A percentile compares a stretch with the other conserved stretches of the same genome.
Conservation (phyloP, 1,140 invertebrate species). For the Pinna nobilis region DNA sequence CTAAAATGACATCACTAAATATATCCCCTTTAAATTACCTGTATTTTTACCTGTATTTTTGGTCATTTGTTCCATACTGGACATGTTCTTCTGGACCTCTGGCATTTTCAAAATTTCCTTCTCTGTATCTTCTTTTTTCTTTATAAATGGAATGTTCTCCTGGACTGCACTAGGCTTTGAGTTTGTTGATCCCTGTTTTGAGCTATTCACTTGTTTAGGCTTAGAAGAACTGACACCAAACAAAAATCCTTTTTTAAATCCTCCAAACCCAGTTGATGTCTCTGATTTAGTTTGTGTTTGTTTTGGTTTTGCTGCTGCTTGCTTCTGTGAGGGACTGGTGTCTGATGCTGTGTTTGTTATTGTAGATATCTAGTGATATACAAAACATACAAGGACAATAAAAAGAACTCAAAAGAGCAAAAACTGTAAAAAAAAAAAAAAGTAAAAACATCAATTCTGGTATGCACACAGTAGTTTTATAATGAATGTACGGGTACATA, state of each 20-base stretch:
- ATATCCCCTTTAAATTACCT: conserved; percentile 4
- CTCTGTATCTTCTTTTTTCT: no score
- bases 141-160: conserved; percentile 6
- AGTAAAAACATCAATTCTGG: no score
- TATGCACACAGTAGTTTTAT: no score
- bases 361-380: background rate
- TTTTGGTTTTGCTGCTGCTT: background rate
- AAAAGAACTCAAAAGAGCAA: background rate
- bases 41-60: conserved; percentile 18
- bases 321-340: background rate
- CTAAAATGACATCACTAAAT: background rate
- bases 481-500: no score
- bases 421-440: no score
- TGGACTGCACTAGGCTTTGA: conserved; percentile 8
- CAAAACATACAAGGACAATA: background rate
- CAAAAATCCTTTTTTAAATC: conserved; percentile 34
- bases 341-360: no score
- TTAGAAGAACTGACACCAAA: conserved; percentile 25
- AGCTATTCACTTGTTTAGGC: background rate
- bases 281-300: background rate
- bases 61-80: conserved; percentile 1
- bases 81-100: conserved; percentile 26
- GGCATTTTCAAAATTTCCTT: background rate
- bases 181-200: background rate
- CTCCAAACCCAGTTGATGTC: conserved; percentile 21